Percentiles rank a stretch among this genome's conserved stretches.
phyloP scores from a whole-genome alignment of 2,797 vertebrate genomes.

The Bradypus variegatus region DNA sequence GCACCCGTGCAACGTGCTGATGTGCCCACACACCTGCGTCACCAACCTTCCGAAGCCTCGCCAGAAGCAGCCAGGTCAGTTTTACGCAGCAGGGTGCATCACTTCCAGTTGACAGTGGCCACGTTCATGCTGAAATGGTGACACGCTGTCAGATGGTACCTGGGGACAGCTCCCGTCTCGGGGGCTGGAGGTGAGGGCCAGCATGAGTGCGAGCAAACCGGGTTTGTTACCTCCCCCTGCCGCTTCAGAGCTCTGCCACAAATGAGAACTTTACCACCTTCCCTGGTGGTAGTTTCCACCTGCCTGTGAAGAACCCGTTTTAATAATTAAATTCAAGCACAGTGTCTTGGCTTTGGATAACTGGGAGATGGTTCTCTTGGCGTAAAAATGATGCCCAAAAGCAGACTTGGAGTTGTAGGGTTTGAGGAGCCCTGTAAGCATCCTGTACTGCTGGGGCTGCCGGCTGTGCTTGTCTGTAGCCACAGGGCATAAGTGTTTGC shows the following conservation, averaged over 20 bases:
- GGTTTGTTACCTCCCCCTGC: background rate
- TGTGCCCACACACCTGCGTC: conserved; percentile 96
- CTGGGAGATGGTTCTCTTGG: background rate
- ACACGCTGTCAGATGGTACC: background rate
- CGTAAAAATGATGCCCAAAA: background rate
- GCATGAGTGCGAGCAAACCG: background rate
- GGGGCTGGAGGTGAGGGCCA: background rate
- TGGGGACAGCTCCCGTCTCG: background rate
- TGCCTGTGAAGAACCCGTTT: background rate
- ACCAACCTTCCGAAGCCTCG: conserved; percentile 95
- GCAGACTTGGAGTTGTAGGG: background rate
- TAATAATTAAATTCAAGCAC: background rate
- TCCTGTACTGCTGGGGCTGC: background rate
- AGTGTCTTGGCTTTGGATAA: background rate
- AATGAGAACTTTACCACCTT: background rate
- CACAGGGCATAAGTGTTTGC: background rate
- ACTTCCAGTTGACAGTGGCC: background rate
- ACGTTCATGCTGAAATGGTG: fast-evolving
- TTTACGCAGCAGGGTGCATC: no score
- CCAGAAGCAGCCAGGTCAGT: conserved; percentile 92
- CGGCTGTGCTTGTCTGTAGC: background rate
- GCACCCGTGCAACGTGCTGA: conserved; percentile 93
- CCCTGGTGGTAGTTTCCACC: background rate
- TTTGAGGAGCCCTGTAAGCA: no score
- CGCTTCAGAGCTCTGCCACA: no score